Conservation (phyloP, 2,113 vertebrate species). For the Chaetops frenatus region DNA sequence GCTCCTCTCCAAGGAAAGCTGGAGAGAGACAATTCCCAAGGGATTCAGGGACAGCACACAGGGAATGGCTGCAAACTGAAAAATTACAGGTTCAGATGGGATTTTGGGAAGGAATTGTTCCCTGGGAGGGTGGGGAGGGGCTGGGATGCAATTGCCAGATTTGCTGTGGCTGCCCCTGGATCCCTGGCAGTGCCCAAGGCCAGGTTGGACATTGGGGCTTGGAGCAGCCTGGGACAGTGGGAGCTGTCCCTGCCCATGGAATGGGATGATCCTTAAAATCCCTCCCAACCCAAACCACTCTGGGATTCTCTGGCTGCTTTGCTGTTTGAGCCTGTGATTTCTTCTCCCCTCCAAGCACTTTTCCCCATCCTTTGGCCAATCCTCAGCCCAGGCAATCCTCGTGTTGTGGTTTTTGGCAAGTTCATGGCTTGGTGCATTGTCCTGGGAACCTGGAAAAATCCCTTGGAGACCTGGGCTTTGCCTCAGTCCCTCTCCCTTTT, state of each 20-base stretch:
- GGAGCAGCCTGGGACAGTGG: background rate
- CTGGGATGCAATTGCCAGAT: background rate
- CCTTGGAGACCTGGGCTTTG: background rate
- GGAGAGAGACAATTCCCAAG: background rate
- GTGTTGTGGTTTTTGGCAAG: background rate
- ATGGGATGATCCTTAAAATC: background rate
- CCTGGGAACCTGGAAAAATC: background rate
- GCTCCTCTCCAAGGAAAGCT: background rate
- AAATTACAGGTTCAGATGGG: too few species aligned
- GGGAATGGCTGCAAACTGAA: background rate
- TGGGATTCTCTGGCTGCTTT: background rate
- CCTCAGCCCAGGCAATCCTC: background rate
- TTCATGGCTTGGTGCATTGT: background rate
- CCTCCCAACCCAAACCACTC: background rate
- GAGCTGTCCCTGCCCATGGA: background rate
- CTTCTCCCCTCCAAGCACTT: background rate
- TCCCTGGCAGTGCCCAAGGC: background rate
- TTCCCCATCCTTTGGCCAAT: background rate
- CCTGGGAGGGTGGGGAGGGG: background rate
- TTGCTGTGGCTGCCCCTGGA: background rate
- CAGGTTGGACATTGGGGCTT: background rate
- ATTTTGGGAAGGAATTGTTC: background rate
- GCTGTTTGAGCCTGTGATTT: background rate
- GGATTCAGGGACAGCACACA: rapidly evolving
- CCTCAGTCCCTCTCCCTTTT: background rate